Evolutionary conservation across 2,888 invertebrate species (phyloP), one percentile per base, ranked within the genome.

Genomic region (Coenonympha arcania): DNA sequence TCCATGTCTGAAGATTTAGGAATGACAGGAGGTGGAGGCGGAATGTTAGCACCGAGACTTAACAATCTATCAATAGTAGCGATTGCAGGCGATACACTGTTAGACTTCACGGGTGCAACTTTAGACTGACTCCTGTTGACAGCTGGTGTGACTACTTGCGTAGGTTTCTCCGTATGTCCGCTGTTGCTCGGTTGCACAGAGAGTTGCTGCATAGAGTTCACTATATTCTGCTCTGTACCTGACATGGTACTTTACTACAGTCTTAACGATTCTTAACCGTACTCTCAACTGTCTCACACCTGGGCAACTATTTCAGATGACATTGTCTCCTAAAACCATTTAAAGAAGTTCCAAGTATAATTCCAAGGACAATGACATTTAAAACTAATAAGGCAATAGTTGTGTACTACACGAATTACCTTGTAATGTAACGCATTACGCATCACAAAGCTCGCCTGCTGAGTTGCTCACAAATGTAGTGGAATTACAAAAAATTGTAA

Each of bases 191-290:
- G 76, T 72, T 86, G 86, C 67, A 86, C 72, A 57, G 85, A 85
- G 72, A 86, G 76, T 75, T 86, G 86, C 76, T 85, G 86, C 79
- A 86, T 73, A 63, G 85, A 84, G 76, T 84, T 85, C 68, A 82
- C 76, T 71, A 86, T 74, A 74, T 79, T 83, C 63, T 82, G 85
- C 83, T 86, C 86, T 62, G 83, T 79, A 83, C 84, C 82, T 73
- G 86, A 86, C 86, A 86, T 86, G 82, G 77, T 86, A 85, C 82
- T 76, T 72, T 70, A n/a, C 65, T 66, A 71, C 69, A 61, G 59
- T 61, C 61, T 49, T 22, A 41, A 41, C 52, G 11, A 48, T 34
- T 48, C 20, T 45, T 54, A 50, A 56, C 22, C 52, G 56, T 63
- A 68, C 69, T 68, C 63, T 58, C 54, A 58, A 65, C 68, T 73